Evolutionary conservation across 2,113 vertebrate species (phyloP).

Genomic region (Lepus europaeus): DNA sequence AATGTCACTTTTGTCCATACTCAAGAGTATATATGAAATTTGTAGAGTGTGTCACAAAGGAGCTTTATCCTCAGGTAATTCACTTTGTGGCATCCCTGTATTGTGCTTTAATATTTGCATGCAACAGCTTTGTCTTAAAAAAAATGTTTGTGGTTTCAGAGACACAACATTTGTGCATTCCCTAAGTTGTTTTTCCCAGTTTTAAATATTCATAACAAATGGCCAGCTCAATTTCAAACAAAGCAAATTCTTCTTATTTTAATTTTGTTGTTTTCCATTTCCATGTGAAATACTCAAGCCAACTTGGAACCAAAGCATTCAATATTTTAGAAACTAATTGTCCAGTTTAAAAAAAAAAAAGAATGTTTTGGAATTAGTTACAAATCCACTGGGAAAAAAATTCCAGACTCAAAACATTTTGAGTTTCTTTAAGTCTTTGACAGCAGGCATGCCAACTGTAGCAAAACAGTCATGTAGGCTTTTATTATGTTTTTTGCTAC

Average conservation of each 20-base stretch:
- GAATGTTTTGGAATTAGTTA: conserved; percentile 62
- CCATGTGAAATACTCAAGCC: background rate
- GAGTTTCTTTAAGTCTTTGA: conserved; percentile 46
- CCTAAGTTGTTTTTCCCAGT: background rate
- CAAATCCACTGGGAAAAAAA: conserved; percentile 58
- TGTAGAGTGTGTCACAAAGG: background rate
- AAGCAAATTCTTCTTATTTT: conserved; percentile 51
- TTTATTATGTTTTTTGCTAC: conserved; percentile 34
- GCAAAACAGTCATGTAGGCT: conserved; percentile 14
- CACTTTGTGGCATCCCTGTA: background rate
- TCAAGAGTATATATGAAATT: too few relatives aligned
- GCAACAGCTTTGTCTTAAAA: background rate
- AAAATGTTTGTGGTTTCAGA: background rate
- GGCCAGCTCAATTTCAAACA: conserved; percentile 41
- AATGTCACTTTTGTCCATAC: background rate
- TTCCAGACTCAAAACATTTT: conserved; percentile 43
- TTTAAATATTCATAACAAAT: conserved; percentile 64
- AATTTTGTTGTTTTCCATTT: conserved; percentile 58
- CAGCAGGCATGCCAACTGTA: background rate
- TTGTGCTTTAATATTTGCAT: background rate
- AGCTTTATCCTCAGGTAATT: background rate
- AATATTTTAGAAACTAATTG: conserved; percentile 48
- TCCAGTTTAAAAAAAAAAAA: background rate
- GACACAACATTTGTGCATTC: background rate
- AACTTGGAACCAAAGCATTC: conserved; percentile 45